A percentile compares a stretch with the other conserved stretches of the same genome.
These are phyloP conservation scores for Serinus canaria DNA, from an alignment of 2,113 vertebrate species.

Conservation along the genomic window DNA sequence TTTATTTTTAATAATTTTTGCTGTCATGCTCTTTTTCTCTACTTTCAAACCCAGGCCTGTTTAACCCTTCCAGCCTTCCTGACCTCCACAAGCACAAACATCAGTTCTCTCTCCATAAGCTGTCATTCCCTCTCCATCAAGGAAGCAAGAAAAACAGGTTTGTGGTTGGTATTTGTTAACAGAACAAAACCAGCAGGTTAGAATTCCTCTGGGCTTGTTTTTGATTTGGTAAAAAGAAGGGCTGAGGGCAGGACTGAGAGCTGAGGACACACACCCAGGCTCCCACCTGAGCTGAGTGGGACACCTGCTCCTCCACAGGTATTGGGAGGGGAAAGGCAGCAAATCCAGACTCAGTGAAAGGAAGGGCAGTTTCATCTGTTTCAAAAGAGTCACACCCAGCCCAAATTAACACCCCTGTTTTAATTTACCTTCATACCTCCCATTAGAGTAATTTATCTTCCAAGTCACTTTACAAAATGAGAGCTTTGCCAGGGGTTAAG, in stretches of 20 bases:
- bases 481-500: neutral
- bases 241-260: neutral
- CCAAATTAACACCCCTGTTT: neutral
- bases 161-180: slow-evolving; percentile 7
- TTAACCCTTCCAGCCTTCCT: neutral
- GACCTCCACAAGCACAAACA: neutral
- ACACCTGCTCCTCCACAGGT: slow-evolving; percentile 4
- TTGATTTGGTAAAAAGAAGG: neutral
- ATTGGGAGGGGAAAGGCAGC: neutral
- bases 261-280: neutral
- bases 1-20: slow-evolving; percentile 28
- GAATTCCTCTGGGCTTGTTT: slow-evolving; percentile 39
- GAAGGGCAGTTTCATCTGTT: neutral
- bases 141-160: slow-evolving; percentile 57
- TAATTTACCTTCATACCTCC: neutral
- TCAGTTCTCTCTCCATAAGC: neutral
- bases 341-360: neutral
- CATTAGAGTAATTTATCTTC: neutral
- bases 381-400: neutral
- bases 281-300: neutral
- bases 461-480: neutral
- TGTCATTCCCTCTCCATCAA: neutral
- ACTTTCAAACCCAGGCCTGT: neutral
- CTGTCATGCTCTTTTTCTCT: neutral
- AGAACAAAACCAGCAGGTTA: slow-evolving; percentile 14